Evolutionary conservation across 2,888 invertebrate species (phyloP), one percentile per base, ranked within the genome.

Genomic region (Acrobeloides nanus): DNA sequence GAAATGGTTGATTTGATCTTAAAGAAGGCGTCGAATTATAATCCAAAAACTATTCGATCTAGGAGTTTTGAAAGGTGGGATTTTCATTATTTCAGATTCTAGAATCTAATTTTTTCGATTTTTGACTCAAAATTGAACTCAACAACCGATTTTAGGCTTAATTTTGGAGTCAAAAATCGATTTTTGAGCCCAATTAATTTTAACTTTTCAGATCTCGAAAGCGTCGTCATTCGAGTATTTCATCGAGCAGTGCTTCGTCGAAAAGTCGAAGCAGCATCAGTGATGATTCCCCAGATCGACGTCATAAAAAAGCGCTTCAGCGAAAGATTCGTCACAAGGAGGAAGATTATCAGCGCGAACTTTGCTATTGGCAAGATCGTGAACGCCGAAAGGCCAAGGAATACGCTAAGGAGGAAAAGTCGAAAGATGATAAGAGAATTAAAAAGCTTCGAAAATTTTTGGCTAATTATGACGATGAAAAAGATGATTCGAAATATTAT

Each of bases 381-480:
- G 92, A 93, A 77, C 81, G 86, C 15, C 83, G 90, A 72, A 87
- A 85, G 75, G 84, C 89, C 75, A 83, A 84, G 50, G 85, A 87
- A 70, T 84, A 85, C 64, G 88, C 89, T 74, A 79, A 85, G 38
- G 81, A 64, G 23, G 65, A 64, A 23, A 55, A 61, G 43, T 57
- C 58, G 44, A 48, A 39, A 1, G 29, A 57, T 10, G 60, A 61
- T 25, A 82, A 84, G 50, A 95, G 97, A 77, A 92, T 90, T 1
- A 87, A 88, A 77, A 81, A 88, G 34, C 81, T 97, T 45, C 89
- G 90, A 76, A 89, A 93, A 79, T 99, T 99, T 77, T 81, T 97
- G 3, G 97, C 97, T 78, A 95, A 97, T 76, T 99, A 99, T 74
- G 93, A 95, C 73, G 97, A 97, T 76, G 92, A 93, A 76, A 81